Conservation (phyloP, 2,797 vertebrate genomes). For the Bucorvus abyssinicus region DNA sequence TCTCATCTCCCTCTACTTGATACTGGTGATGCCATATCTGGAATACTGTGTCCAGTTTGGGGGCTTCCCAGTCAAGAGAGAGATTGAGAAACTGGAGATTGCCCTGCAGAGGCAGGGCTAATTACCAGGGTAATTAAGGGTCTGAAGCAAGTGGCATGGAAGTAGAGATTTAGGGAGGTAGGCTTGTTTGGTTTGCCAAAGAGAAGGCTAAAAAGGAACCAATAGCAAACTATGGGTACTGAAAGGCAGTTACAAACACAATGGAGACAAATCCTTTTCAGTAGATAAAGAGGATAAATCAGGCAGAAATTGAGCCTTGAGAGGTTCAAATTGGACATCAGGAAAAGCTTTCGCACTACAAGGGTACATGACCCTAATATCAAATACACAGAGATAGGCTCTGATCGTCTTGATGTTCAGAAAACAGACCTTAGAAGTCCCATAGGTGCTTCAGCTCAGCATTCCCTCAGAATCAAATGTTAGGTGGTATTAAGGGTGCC, state of each 20-base stretch:
- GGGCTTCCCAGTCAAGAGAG: background rate
- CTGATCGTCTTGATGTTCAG: background rate
- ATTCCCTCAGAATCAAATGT: background rate
- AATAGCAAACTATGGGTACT: background rate
- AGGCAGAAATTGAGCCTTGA: background rate
- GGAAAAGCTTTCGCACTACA: background rate
- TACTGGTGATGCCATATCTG: background rate
- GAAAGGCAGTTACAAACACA: background rate
- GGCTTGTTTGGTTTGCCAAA: background rate
- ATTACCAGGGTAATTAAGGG: background rate
- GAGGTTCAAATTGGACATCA: background rate
- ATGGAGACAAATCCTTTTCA: background rate
- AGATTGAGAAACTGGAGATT: background rate
- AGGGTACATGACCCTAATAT: background rate
- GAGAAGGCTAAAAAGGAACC: background rate
- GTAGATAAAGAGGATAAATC: background rate
- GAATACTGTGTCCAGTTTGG: background rate
- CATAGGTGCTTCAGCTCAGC: background rate
- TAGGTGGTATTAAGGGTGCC: background rate
- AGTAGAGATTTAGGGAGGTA: background rate
- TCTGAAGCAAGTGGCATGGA: background rate
- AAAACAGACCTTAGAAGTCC: background rate
- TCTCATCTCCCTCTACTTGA: background rate
- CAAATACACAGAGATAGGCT: background rate
- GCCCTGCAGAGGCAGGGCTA: background rate